Evolutionary conservation across 2,797 vertebrate genomes (phyloP).

Genomic region (Mormyrops attenuatus): DNA sequence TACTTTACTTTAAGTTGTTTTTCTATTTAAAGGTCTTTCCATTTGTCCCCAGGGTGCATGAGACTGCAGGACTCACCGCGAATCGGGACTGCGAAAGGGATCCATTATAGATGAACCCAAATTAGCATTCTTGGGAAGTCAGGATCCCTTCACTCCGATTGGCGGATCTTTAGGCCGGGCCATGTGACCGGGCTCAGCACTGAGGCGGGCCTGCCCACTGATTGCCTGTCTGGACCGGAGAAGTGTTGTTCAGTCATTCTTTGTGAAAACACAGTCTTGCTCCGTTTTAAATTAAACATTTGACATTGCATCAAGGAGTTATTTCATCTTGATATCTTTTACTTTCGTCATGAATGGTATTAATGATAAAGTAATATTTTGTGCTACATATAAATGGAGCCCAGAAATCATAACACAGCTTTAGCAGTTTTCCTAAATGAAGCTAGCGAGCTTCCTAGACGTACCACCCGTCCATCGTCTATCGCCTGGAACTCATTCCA

Average conservation of each 20-base stretch:
- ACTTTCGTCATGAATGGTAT: not conserved
- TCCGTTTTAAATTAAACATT: not conserved
- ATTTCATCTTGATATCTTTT: not conserved
- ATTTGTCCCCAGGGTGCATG: conserved; percentile 15
- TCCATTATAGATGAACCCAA: conserved; percentile 43
- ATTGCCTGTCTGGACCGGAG: conserved; percentile 34
- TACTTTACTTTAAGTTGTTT: not conserved
- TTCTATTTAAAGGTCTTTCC: not conserved
- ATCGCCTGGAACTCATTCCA: not conserved
- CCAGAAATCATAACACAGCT: not conserved
- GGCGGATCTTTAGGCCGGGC: conserved; percentile 40
- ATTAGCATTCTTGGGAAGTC: conserved; percentile 32
- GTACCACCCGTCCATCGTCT: not conserved
- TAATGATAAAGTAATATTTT: not conserved
- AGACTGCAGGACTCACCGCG: conserved; percentile 35
- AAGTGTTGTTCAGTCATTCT: conserved; percentile 19
- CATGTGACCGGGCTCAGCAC: conserved; percentile 51
- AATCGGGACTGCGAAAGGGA: conserved; percentile 31
- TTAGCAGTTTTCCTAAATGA: not conserved
- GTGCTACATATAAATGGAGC: not conserved
- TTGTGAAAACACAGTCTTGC: conserved; percentile 11
- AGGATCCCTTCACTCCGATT: conserved; percentile 25
- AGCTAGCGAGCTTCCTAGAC: not conserved
- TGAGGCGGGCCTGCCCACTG: conserved; percentile 32
- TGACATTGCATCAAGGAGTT: not conserved